A percentile compares a stretch with the other conserved stretches of the same genome.
Evolutionary conservation across 2,888 invertebrate species (phyloP).

Genomic region (Allacma fusca): DNA sequence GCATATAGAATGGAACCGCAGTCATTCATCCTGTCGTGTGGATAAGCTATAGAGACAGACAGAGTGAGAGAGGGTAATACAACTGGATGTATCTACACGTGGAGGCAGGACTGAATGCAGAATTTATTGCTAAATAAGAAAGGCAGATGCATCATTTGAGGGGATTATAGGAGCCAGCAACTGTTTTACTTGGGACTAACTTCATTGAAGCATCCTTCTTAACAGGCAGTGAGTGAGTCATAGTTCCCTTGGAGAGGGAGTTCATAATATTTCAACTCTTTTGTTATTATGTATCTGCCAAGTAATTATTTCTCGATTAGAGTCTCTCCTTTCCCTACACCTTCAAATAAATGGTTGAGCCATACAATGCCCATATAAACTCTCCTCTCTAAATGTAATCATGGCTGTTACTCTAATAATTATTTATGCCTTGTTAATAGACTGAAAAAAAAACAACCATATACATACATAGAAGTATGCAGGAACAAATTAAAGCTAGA

Average conservation of each 20-base stretch:
- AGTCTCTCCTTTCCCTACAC: no score
- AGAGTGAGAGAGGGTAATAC: neutral
- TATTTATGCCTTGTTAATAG: no score
- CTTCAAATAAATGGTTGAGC: no score
- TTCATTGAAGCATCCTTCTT: neutral
- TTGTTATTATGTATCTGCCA: neutral
- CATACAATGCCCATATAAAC: no score
- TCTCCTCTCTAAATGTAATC: no score
- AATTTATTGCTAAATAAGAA: slow-evolving; percentile 38
- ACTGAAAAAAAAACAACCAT: no score
- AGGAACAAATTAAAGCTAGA: no score
- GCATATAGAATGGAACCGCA: slow-evolving; percentile 13
- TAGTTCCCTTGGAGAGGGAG: neutral
- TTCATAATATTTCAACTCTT: slow-evolving; percentile 19
- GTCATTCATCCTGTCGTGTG: slow-evolving; percentile 16
- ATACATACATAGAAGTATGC: no score
- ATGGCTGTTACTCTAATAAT: no score
- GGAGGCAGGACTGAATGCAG: neutral
- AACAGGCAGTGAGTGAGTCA: slow-evolving; percentile 22
- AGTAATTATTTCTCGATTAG: no score
- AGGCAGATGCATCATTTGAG: slow-evolving; percentile 36
- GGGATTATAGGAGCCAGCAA: slow-evolving; percentile 28
- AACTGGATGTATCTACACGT: neutral
- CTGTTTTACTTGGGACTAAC: slow-evolving; percentile 8
- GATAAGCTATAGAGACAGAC: no score